phyloP scores from a whole-genome alignment of 1,140 invertebrate species.

The Temnothorax curvispinosus region DNA sequence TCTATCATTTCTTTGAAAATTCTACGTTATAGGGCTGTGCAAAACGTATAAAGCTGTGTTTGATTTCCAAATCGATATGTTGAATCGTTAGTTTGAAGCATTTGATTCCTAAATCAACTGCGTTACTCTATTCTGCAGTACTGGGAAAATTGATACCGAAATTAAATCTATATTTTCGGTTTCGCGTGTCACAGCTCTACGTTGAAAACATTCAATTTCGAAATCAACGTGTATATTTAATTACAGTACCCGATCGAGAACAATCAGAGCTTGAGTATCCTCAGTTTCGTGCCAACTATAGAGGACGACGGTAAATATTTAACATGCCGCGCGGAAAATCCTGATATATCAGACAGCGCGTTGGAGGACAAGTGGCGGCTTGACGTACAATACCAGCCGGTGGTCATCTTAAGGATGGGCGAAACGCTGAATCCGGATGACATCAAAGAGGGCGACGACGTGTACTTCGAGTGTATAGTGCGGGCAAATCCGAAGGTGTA shows the following conservation, averaged over 20 bases:
- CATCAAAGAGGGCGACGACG: conserved; percentile 94
- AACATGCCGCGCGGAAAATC: conserved; percentile 95
- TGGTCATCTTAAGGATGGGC: conserved; percentile 91
- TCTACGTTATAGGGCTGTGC: not conserved
- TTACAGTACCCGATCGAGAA: conserved; percentile 90
- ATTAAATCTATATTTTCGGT: not conserved
- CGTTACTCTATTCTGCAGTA: not conserved
- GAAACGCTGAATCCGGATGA: conserved; percentile 91
- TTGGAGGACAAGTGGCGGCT: conserved; percentile 93
- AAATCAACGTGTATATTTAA: conserved; percentile 41
- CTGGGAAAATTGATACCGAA: not conserved
- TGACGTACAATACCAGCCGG: conserved; percentile 92
- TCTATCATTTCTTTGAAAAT: not conserved
- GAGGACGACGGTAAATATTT: conserved; percentile 95
- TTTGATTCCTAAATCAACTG: not conserved
- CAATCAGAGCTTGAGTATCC: conserved; percentile 93
- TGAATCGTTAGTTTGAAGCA: not conserved
- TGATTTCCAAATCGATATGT: not conserved
- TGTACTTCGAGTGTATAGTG: conserved; percentile 93
- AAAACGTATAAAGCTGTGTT: not conserved
- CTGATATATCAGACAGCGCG: conserved; percentile 91
- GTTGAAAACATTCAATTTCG: not conserved
- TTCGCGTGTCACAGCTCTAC: not conserved
- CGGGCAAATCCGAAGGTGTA: conserved; percentile 93
- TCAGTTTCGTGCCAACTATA: conserved; percentile 92